phyloP scores from a whole-genome alignment of 2,888 invertebrate genomes.

The Eristalis intricaria region DNA sequence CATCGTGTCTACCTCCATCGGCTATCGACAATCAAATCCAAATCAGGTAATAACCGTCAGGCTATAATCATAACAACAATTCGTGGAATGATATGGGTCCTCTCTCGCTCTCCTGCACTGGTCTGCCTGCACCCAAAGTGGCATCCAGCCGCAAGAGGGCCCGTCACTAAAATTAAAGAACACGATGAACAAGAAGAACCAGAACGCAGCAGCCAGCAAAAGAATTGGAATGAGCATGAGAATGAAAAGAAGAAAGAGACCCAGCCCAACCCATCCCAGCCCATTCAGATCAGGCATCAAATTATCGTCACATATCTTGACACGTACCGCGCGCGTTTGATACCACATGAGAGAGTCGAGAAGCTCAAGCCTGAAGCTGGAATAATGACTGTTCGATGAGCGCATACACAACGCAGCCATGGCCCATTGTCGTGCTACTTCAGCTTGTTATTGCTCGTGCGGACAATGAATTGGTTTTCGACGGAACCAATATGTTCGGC shows the following conservation, averaged over 20 bases:
- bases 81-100: conserved; percentile 64
- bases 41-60: conserved; percentile 65
- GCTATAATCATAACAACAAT: conserved; percentile 66
- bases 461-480: conserved; percentile 61
- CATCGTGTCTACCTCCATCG: not conserved
- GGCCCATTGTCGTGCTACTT: conserved; percentile 63
- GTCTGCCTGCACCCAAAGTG: not conserved
- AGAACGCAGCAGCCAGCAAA: not conserved
- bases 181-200: not conserved
- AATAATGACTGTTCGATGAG: not conserved
- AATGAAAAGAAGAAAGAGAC: not conserved
- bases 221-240: not conserved
- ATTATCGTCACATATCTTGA: conserved; percentile 72
- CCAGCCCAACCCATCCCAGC: conserved; percentile 21
- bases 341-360: conserved; percentile 11
- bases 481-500: conserved; percentile 60
- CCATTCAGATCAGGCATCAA: conserved; percentile 65
- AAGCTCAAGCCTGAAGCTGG: not conserved
- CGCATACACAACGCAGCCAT: conserved; percentile 44
- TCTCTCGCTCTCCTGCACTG: conserved; percentile 1
- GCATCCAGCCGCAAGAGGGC: conserved; percentile 1
- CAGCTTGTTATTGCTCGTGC: conserved; percentile 53
- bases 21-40: conserved; percentile 51
- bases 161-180: conserved; percentile 16
- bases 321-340: conserved; percentile 64